Percentiles rank a stretch among this genome's conserved stretches.
phyloP scores from a whole-genome alignment of 1,140 invertebrate genomes.

The Ectropis grisescens region DNA sequence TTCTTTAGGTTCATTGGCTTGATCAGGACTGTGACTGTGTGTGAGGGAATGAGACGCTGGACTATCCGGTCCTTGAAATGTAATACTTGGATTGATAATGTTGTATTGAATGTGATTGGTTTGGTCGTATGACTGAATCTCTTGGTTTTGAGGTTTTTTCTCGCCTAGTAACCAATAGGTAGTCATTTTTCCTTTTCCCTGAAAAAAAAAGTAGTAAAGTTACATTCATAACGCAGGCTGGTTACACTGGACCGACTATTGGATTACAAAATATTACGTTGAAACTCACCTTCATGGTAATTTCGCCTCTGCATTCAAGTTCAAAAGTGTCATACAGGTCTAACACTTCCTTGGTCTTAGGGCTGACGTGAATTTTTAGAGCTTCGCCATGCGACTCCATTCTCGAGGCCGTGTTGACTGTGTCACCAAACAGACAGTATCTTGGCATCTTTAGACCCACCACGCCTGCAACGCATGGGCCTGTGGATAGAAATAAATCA shows the following conservation, averaged over 20 bases:
- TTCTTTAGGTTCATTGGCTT: slow-evolving; percentile 29
- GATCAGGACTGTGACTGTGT: slow-evolving; percentile 51
- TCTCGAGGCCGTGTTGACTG: slow-evolving; percentile 92
- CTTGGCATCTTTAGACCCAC: slow-evolving; percentile 94
- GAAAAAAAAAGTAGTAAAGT: no score
- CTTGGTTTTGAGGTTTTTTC: slow-evolving; percentile 19
- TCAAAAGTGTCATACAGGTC: slow-evolving; percentile 92
- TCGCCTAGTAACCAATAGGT: slow-evolving; percentile 93
- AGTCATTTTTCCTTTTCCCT: slow-evolving; percentile 89
- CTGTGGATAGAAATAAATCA: no score
- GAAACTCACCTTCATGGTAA: slow-evolving; percentile 93
- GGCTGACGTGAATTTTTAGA: slow-evolving; percentile 96
- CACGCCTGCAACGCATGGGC: slow-evolving; percentile 91
- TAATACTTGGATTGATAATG: slow-evolving; percentile 47
- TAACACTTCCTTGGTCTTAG: slow-evolving; percentile 89
- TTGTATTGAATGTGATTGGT: slow-evolving; percentile 16
- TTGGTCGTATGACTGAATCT: slow-evolving; percentile 12
- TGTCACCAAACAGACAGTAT: slow-evolving; percentile 95
- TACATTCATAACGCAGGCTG: no score
- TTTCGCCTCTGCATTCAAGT: slow-evolving; percentile 88
- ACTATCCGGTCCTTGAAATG: slow-evolving; percentile 60
- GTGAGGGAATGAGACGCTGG: slow-evolving; percentile 52
- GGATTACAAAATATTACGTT: no score
- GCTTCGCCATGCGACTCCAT: slow-evolving; percentile 96
- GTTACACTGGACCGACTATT: no score